phyloP scores from a whole-genome alignment of 2,797 vertebrate genomes.

The Acomys russatus region DNA sequence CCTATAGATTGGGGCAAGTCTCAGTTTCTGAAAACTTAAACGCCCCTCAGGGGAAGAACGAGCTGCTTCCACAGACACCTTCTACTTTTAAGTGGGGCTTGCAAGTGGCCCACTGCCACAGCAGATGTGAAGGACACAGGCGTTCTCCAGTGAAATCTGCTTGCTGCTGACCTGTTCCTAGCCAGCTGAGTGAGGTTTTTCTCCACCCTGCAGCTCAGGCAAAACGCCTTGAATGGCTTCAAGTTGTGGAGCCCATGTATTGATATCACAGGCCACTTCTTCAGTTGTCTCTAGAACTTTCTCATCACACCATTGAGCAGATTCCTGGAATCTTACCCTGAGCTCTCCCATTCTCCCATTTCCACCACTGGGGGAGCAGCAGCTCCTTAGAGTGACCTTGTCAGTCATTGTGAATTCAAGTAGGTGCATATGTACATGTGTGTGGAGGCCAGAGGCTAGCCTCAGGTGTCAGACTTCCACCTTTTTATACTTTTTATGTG shows the following conservation, averaged over 20 bases:
- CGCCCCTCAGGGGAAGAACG: slow-evolving; percentile 86
- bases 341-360: background rate
- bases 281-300: slow-evolving; percentile 97
- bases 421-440: background rate
- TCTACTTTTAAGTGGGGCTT: slow-evolving; percentile 89
- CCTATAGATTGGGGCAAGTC: slow-evolving; percentile 87
- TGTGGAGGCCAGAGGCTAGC: background rate
- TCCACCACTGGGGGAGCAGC: background rate
- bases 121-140: slow-evolving; percentile 90
- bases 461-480: background rate
- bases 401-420: slow-evolving; percentile 81
- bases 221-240: slow-evolving; percentile 97
- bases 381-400: background rate
- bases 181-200: slow-evolving; percentile 95
- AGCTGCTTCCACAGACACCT: slow-evolving; percentile 89
- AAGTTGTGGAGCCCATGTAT: slow-evolving; percentile 95
- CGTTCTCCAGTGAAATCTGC: slow-evolving; percentile 95
- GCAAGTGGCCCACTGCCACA: slow-evolving; percentile 87
- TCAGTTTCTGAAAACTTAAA: slow-evolving; percentile 88
- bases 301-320: slow-evolving; percentile 97
- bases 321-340: slow-evolving; percentile 90
- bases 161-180: slow-evolving; percentile 95
- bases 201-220: slow-evolving; percentile 97
- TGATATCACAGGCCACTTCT: slow-evolving; percentile 97
- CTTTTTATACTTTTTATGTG: background rate